Evolutionary conservation across 2,888 invertebrate species (phyloP), one percentile per base, ranked within the genome.

Genomic region (Argyresthia goedartella): DNA sequence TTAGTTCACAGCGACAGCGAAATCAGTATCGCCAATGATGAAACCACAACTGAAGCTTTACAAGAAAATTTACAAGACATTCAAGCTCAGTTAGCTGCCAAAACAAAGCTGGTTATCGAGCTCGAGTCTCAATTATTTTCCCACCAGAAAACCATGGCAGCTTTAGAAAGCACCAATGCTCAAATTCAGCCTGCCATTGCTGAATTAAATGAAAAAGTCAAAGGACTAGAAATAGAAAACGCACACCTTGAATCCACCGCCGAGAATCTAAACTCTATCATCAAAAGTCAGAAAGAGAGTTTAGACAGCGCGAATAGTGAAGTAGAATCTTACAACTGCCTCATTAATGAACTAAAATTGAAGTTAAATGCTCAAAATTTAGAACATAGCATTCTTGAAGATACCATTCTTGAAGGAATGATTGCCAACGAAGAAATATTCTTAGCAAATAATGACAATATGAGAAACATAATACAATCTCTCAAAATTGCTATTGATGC

Each of bases 361-460:
- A 69, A 76, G 60, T 54, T 81, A 33, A 60, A 57, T 1, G 57
- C 66, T 15, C 73, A 71, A 60, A 73, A 73, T 50, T 62, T 55
- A 36, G 44, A 62, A 36, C 62, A 60, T 51, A 45, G 67, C 8
- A 59, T 61, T 52, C 60, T 76, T 25, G 64, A 58, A 54, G 75
- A 79, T 33, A 60, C 54, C 47, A 53, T 67, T 36, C 57, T 82
- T 52, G 75, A 78, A 58, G 63, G 54, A 51, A 72, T 84, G 70
- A 67, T 81, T 51, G 61, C 66, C 1, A 78, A 71, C 53, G 85
- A 85, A 69, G 71, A 81, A 51, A 69, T 69, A 52, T 65, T 76
- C 53, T 67, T 79, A 49, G 69, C 77, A 11, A 84, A 77, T 57
- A 81, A 82, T 58, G 84, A 84, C 59, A 82, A 82, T 55, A 71